Percentiles rank a stretch among this genome's conserved stretches.
These are phyloP conservation scores for Lumbricus terrestris DNA, from an alignment of 2,888 invertebrate genomes.

Conservation along the genomic window DNA sequence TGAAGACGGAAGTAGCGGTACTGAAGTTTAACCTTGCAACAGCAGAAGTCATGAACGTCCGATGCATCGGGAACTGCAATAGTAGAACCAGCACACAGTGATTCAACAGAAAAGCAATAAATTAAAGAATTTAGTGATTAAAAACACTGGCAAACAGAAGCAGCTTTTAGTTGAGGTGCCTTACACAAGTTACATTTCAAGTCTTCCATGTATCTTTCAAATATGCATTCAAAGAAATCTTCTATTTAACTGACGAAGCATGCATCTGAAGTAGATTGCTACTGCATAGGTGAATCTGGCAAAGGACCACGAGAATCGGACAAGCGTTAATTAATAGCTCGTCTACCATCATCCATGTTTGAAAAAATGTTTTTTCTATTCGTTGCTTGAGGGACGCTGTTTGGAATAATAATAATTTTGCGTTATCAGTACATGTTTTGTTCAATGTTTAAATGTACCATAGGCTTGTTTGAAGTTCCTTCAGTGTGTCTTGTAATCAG, in stretches of 20 bases:
- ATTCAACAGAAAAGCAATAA: not conserved
- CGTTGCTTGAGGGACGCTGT: not conserved
- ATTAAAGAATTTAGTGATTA: not conserved
- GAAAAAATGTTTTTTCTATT: not conserved
- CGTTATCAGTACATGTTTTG: not conserved
- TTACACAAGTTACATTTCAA: not conserved
- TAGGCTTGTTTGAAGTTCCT: not conserved
- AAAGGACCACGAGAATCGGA: not conserved
- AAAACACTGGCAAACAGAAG: conserved; percentile 3
- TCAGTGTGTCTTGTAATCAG: not conserved
- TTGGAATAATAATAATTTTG: no score
- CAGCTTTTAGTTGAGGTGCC: not conserved
- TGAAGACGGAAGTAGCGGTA: not conserved
- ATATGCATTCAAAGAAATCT: not conserved
- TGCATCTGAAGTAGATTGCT: not conserved
- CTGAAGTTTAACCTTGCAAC: not conserved
- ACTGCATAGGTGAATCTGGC: not conserved
- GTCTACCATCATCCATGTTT: not conserved
- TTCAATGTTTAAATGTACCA: not conserved
- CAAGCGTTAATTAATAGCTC: not conserved
- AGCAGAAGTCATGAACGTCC: not conserved
- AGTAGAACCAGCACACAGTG: not conserved
- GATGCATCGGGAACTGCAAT: not conserved
- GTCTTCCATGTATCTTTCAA: not conserved
- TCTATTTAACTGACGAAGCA: not conserved